Conservation (phyloP, 2,888 invertebrate genomes). For the Polydrusus cervinus region DNA sequence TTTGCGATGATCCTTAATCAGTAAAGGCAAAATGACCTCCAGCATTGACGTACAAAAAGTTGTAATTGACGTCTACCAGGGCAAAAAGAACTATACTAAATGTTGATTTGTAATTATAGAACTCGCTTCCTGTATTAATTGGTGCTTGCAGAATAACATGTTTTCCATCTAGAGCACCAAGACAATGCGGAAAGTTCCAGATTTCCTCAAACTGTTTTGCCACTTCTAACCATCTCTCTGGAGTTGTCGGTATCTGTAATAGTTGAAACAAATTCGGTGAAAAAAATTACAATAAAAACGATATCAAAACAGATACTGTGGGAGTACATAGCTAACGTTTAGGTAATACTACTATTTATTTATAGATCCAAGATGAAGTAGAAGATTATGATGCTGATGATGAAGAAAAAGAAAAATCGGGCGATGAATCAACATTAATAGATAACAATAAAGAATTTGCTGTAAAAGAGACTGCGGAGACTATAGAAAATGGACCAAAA, state of each 20-base stretch:
- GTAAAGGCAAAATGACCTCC: slow-evolving; percentile 49
- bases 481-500: no score
- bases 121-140: slow-evolving; percentile 26
- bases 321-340: neutral
- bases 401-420: no score
- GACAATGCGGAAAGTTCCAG: slow-evolving; percentile 54
- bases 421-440: no score
- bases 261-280: neutral
- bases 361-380: no score
- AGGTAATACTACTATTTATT: no score
- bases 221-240: slow-evolving; percentile 14
- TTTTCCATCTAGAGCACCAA: slow-evolving; percentile 57
- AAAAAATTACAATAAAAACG: neutral
- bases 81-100: slow-evolving; percentile 34
- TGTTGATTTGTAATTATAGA: slow-evolving; percentile 31
- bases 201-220: slow-evolving; percentile 17
- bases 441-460: no score
- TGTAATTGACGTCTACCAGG: slow-evolving; percentile 21
- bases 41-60: slow-evolving; percentile 30
- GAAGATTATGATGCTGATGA: no score
- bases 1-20: slow-evolving; percentile 45
- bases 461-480: no score
- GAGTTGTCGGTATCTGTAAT: slow-evolving; percentile 13
- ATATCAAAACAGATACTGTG: neutral
- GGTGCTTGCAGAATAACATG: slow-evolving; percentile 51